Percentiles rank a stretch among this genome's conserved stretches.
These are phyloP conservation scores for Abrostola tripartita DNA, from an alignment of 2,888 invertebrate species.

Conservation along the genomic window DNA sequence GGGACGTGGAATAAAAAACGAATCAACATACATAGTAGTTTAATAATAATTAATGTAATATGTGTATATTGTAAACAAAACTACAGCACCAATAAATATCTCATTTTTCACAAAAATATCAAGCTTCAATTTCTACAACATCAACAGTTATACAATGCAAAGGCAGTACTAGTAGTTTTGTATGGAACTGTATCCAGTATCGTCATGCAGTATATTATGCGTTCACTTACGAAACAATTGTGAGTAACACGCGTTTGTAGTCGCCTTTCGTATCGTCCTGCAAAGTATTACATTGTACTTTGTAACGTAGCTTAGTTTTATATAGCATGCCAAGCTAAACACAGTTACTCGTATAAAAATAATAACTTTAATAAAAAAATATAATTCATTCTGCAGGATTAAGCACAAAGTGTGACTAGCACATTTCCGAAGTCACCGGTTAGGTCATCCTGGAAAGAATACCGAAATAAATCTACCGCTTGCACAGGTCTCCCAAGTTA, in stretches of 20 bases:
- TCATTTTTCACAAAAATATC: slow-evolving; percentile 86
- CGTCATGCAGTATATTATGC: slow-evolving; percentile 66
- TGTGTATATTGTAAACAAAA: slow-evolving; percentile 80
- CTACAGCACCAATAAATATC: slow-evolving; percentile 88
- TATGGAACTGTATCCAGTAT: slow-evolving; percentile 60
- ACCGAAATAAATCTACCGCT: slow-evolving; percentile 75
- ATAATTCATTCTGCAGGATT: slow-evolving; percentile 78
- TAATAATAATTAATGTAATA: slow-evolving; percentile 82
- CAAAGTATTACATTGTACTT: slow-evolving; percentile 84
- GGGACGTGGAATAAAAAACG: slow-evolving; percentile 77
- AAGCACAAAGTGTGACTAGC: slow-evolving; percentile 89
- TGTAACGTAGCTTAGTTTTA: slow-evolving; percentile 65
- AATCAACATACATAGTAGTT: slow-evolving; percentile 81
- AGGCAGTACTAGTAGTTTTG: slow-evolving; percentile 73
- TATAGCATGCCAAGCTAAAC: slow-evolving; percentile 73
- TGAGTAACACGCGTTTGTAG: slow-evolving; percentile 90
- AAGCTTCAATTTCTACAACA: slow-evolving; percentile 80
- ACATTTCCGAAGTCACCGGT: slow-evolving; percentile 91
- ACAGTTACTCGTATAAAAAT: slow-evolving; percentile 69
- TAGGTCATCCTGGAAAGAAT: slow-evolving; percentile 90
- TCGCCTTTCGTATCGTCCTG: slow-evolving; percentile 92
- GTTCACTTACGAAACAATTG: slow-evolving; percentile 82
- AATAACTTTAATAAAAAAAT: slow-evolving; percentile 52
- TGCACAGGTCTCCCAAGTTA: slow-evolving; percentile 63
- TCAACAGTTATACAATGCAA: slow-evolving; percentile 82